Conservation (phyloP, 2,797 vertebrate genomes). For the Takifugu ocellatus region DNA sequence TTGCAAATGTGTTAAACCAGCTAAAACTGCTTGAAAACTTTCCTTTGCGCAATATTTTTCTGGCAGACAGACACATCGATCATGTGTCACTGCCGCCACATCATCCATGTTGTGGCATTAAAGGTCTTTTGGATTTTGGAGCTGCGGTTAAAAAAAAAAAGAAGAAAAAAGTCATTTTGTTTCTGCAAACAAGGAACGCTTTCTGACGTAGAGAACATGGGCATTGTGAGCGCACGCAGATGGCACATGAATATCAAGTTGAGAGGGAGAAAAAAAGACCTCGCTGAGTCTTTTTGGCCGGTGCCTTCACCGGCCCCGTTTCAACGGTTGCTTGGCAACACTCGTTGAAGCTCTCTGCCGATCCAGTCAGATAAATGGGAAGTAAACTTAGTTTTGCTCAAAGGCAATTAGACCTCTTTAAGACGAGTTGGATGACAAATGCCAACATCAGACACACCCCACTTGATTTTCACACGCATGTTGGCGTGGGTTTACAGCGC, state of each 20-base stretch:
- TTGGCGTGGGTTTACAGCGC: too few relatives aligned
- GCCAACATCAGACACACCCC: constrained; percentile 14
- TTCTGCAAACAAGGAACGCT: constrained; percentile 46
- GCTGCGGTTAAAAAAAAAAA: background rate
- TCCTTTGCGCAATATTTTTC: too few relatives aligned
- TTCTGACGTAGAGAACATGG: constrained; percentile 50
- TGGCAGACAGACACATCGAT: too few relatives aligned
- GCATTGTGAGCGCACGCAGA: constrained; percentile 51
- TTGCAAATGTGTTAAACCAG: constrained; percentile 10
- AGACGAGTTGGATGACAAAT: constrained; percentile 13
- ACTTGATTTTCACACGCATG: background rate
- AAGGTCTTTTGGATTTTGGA: constrained; percentile 16
- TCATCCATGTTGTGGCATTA: constrained; percentile 16
- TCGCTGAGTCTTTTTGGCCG: constrained; percentile 37
- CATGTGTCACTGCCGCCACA: background rate
- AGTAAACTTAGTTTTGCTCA: constrained; percentile 37
- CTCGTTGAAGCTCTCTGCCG: constrained; percentile 58
- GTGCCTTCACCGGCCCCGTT: constrained; percentile 62
- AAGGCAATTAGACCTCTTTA: constrained; percentile 37
- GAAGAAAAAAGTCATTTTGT: constrained; percentile 22
- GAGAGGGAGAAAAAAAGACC: constrained; percentile 46
- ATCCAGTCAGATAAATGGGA: constrained; percentile 40
- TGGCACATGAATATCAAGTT: constrained; percentile 70
- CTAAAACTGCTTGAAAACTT: too few relatives aligned
- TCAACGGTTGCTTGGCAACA: constrained; percentile 74